Evolutionary conservation across 2,113 vertebrate genomes (phyloP).

Genomic region (Pluvianellus socialis): DNA sequence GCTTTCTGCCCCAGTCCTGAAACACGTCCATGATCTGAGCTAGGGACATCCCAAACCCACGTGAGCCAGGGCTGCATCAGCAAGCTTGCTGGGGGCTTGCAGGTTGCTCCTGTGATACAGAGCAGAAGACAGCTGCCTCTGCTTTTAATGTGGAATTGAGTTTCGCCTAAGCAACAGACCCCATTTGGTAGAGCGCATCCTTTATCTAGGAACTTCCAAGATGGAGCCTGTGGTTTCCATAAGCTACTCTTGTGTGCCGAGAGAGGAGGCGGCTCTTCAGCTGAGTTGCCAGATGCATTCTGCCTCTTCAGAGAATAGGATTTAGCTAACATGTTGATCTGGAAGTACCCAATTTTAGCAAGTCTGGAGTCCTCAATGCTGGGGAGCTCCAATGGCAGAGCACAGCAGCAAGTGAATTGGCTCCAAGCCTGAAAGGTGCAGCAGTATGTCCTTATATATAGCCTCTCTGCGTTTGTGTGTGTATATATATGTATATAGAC

Average conservation of each 20-base stretch:
- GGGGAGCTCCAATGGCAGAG: not conserved
- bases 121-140: not conserved
- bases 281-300: not conserved
- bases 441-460: constrained; percentile 2
- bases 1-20: not conserved
- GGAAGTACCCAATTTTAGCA: constrained; percentile 23
- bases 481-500: not conserved
- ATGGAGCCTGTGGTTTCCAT: not conserved
- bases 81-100: not conserved
- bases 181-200: not conserved
- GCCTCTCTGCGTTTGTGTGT: not conserved
- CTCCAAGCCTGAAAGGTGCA: not conserved
- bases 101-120: not conserved
- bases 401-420: constrained; percentile 15
- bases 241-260: not conserved
- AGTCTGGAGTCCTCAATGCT: not conserved
- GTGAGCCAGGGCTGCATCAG: not conserved
- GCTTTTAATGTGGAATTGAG: not conserved
- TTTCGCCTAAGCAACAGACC: not conserved
- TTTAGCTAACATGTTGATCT: not conserved
- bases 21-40: not conserved
- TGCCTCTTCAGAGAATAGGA: not conserved
- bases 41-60: not conserved
- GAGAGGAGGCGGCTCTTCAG: not conserved
- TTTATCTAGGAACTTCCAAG: not conserved